Base-by-base conservation (phyloP, 2,113 vertebrate species). In the Sigmodon hispidus region DNA sequence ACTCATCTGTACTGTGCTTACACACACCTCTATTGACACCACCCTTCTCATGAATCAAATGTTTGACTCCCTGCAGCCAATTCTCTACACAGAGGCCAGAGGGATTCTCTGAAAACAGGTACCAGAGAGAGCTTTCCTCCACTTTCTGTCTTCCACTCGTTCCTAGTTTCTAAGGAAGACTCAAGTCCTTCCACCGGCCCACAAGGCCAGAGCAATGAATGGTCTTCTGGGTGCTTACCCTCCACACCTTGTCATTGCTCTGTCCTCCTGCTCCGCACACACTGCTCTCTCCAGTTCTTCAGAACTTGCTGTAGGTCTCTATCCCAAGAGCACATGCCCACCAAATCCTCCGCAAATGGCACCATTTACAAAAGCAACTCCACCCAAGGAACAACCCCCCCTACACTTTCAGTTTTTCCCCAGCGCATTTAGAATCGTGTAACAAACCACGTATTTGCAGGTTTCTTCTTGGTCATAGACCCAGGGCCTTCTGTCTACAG, bases 151-250 rank as follows among this genome's bases (percentile, higher is more conserved):
- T 29, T 84, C 36, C 13, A 67, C 9, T 22, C 9, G 48, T 9
- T 93, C 67, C 55, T 40, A 79, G 3, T 34, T 73, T 69, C 61
- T 65, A 12, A 65, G 55, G 19, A 59, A 61, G 73, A 94, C 36
- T n/a, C 63, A 92, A 61, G 36, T 77, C 24, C n/a, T 80, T 67
- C 21, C 4, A 72, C 43, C 12, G 7, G 52, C 52, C 76, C 11
- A 55, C 24, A 81, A 29, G 31, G 77, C 65, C 89, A n/a, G 15
- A 24, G 67, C 31, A 16, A 55, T 3, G 31, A n/a, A n/a, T n/a
- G 24, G 57, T 48, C 31, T 76, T 13, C 13, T 43, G 7, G 0
- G 5, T 19, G 7, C 19, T 45, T 0, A 11, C 5, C 5, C 2
- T 16, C 22, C 0, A 83, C 17, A 45, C 34, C 57, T 22, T n/a